These are phyloP conservation scores for Coregonus suidteri DNA, from an alignment of 2,797 vertebrate genomes.

Conservation along the genomic window DNA sequence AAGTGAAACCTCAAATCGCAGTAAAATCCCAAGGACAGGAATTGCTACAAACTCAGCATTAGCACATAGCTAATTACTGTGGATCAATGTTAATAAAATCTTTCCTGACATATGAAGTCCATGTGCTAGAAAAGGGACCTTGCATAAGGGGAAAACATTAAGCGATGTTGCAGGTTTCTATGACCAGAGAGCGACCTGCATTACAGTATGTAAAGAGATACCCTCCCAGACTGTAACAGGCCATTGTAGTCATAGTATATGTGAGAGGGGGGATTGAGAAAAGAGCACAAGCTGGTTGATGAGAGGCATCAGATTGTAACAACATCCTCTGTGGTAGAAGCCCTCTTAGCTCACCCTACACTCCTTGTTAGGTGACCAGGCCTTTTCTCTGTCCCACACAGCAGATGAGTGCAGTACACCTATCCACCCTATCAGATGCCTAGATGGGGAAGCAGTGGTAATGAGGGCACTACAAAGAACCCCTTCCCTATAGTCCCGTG, in stretches of 20 bases:
- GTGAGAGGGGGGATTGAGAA: not conserved
- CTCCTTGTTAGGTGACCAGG: not conserved
- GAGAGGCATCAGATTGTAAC: not conserved
- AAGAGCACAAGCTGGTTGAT: not conserved
- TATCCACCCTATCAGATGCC: not conserved
- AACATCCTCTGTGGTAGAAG: not conserved
- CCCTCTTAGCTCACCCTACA: not conserved
- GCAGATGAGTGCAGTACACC: not conserved
- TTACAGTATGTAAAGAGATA: conserved; percentile 19
- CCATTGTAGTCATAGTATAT: not conserved
- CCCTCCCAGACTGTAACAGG: not conserved
- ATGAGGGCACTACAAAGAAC: no score
- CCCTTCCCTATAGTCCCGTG: not conserved
- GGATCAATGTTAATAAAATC: conserved; percentile 70
- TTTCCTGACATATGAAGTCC: conserved; percentile 66
- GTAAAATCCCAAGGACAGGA: conserved; percentile 67
- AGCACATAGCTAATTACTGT: conserved; percentile 73
- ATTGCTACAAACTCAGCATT: conserved; percentile 75
- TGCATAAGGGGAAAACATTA: conserved; percentile 59
- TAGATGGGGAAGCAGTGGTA: no score
- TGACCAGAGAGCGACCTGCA: conserved; percentile 13
- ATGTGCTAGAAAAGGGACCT: conserved; percentile 52
- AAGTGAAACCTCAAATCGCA: conserved; percentile 69
- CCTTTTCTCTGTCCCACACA: not conserved
- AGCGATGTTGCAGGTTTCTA: conserved; percentile 42